A percentile compares a stretch with the other conserved stretches of the same genome.
These are phyloP conservation scores for Lophotriccus pileatus DNA, from an alignment of 2,797 vertebrate species.

Conservation along the genomic window DNA sequence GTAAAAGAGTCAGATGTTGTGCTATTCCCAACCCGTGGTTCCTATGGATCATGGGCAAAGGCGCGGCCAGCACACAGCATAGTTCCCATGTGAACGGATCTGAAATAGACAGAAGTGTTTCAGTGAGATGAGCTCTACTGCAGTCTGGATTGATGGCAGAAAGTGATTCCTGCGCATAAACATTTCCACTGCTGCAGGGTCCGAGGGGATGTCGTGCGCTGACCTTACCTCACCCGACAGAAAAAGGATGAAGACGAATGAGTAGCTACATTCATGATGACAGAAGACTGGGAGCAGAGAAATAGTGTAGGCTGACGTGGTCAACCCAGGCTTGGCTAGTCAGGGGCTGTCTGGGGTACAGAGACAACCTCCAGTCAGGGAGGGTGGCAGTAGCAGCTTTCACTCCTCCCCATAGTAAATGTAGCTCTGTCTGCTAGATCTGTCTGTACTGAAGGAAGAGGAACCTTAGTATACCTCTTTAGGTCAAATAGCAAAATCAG, in stretches of 20 bases:
- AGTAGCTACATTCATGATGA: not conserved
- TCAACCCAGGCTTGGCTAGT: not conserved
- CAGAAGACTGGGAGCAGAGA: not conserved
- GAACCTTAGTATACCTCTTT: not conserved
- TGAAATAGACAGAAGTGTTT: not conserved
- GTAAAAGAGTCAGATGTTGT: not conserved
- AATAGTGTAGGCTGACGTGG: accelerated
- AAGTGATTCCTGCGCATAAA: not conserved
- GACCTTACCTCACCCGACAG: not conserved
- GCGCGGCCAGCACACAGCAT: not conserved
- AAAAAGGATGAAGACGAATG: accelerated
- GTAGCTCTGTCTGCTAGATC: not conserved
- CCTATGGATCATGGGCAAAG: not conserved
- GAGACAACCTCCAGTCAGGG: not conserved
- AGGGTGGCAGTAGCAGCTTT: not conserved
- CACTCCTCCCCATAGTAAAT: not conserved
- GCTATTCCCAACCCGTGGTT: not conserved
- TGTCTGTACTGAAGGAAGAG: not conserved
- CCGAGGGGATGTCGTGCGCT: accelerated
- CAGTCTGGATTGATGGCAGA: not conserved
- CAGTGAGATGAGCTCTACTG: not conserved
- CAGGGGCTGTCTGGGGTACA: not conserved
- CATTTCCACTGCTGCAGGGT: not conserved
- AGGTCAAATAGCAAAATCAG: not conserved
- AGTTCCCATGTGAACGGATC: not conserved